Percentiles rank a stretch among this genome's conserved stretches.
These are phyloP conservation scores for Barypeithes pellucidus DNA, from an alignment of 2,888 invertebrate genomes.

Conservation along the genomic window DNA sequence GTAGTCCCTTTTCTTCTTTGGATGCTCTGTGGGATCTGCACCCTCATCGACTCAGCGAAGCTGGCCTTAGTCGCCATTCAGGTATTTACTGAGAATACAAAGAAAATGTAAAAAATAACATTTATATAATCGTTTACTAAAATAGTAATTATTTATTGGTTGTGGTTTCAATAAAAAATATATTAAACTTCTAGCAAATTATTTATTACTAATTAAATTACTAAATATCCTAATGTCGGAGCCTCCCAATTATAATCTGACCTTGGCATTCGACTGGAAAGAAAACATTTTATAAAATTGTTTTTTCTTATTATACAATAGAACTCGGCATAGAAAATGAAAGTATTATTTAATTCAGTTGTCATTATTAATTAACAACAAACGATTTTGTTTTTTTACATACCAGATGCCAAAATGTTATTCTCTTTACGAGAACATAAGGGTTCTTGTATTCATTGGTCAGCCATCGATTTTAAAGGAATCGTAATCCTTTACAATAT, in stretches of 20 bases:
- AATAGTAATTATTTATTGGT: not conserved
- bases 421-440: not conserved
- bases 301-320: not conserved
- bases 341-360: not conserved
- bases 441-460: no score
- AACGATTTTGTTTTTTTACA: not conserved
- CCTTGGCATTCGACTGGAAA: constrained; percentile 5
- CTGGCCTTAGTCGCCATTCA: constrained; percentile 83
- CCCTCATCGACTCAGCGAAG: constrained; percentile 83
- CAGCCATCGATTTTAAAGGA: no score
- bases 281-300: not conserved
- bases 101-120: not conserved
- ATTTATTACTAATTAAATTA: not conserved
- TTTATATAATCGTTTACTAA: constrained; percentile 6
- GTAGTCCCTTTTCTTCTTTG: constrained; percentile 79
- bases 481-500: no score
- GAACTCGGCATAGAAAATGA: not conserved
- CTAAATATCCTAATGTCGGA: not conserved
- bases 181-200: not conserved
- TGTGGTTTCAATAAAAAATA: not conserved
- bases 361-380: not conserved
- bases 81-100: constrained; percentile 71
- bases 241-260: constrained; percentile 4
- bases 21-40: constrained; percentile 84
- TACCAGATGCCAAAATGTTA: not conserved